phyloP scores from a whole-genome alignment of 2,797 vertebrate species.

The Lithobates sylvaticus region DNA sequence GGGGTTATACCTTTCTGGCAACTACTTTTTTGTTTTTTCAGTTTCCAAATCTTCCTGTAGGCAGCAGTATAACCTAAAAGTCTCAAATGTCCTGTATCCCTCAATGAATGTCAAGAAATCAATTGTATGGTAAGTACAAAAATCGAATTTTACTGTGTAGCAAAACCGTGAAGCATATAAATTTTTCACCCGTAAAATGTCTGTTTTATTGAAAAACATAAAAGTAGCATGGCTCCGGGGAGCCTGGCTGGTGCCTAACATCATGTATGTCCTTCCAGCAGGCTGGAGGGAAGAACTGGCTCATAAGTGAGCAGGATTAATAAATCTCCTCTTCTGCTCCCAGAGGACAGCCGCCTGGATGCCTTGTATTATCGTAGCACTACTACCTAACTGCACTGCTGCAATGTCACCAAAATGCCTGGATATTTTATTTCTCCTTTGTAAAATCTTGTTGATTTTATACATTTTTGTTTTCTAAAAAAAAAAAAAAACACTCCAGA shows the following conservation, averaged over 20 bases:
- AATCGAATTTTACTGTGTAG: background rate
- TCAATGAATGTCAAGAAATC: too few relatives aligned
- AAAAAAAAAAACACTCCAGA: slow-evolving; percentile 12
- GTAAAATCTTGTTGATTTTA: slow-evolving; percentile 43
- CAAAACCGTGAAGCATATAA: background rate
- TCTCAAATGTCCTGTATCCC: too few relatives aligned
- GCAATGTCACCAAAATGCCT: slow-evolving; percentile 28
- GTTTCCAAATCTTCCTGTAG: too few relatives aligned
- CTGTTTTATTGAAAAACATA: background rate
- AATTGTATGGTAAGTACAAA: too few relatives aligned
- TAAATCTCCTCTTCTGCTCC: background rate
- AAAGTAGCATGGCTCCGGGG: background rate
- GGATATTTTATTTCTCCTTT: slow-evolving; percentile 35
- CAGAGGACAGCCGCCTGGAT: background rate
- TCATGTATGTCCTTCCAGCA: background rate
- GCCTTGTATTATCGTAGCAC: slow-evolving; percentile 19
- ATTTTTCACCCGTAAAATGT: background rate
- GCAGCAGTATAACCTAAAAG: too few relatives aligned
- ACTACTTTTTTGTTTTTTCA: too few relatives aligned
- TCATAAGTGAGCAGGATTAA: background rate
- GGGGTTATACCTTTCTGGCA: too few relatives aligned
- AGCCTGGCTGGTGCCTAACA: slow-evolving; percentile 7
- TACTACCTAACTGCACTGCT: slow-evolving; percentile 28
- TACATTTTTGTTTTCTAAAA: slow-evolving; percentile 51
- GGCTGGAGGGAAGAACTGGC: slow-evolving; percentile 20